Evolutionary conservation across 1,140 invertebrate genomes (phyloP), one percentile per base, ranked within the genome.

Genomic region (Steinernema khuongi): DNA sequence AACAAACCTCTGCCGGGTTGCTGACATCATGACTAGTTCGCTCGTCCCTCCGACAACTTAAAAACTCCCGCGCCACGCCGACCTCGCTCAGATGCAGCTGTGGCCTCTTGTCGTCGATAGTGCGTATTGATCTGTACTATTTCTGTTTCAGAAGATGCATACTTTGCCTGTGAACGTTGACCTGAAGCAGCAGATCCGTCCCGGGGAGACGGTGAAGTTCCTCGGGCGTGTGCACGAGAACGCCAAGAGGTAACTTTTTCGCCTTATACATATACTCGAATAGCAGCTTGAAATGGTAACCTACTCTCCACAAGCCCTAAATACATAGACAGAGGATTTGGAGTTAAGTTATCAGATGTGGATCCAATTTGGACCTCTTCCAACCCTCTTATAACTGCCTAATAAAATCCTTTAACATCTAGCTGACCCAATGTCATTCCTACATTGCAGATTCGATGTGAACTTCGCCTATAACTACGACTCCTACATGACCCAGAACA

Each of bases 181-280:
- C 26, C 19, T 60, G 50, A 60, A 60, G 19, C 50, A 60, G 50
- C 50, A 60, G 19, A 60, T 60, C 50, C 50, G 50, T 60, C 50
- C 50, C 4, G 50, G 50, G 26, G 50, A 60, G 50, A 60, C 50
- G 4, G 50, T 60, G 4, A 60, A 60, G 50, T 17, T 60, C 7
- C 14, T 7, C 26, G 50, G 50, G 4, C 11, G 11, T 4, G 50
- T 22, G 4, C 14, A 22, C 26, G 50, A 60, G 50, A 22, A 60
- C 19, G 50, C 50, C 11, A 60, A 60, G 19, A 60, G 50, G 50
- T 60, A 60, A 41, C 7, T 41, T 41, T 41, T 41, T 11, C 36
- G n/a, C 7, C n/a, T 41, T 41, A 41, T n/a, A 41, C 7, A 41
- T 41, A n/a, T 11, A 41, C 36, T 41, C n/a, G 36, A n/a, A 41